phyloP scores from a whole-genome alignment of 2,113 vertebrate species.

The Pao palembangensis region DNA sequence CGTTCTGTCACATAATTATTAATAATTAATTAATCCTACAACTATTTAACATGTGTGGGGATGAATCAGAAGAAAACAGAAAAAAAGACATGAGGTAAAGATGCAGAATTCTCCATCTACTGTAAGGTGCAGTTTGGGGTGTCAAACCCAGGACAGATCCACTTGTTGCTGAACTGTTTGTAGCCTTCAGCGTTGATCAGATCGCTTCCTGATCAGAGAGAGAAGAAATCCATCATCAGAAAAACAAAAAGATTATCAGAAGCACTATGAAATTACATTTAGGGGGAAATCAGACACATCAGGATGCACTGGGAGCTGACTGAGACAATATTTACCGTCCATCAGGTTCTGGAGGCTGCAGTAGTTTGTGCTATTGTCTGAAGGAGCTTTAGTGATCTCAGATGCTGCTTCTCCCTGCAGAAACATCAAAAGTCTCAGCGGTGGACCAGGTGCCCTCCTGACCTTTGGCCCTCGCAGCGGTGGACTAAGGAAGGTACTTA shows the following conservation, averaged over 20 bases:
- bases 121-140: slow-evolving; percentile 37
- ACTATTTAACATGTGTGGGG: too few relatives aligned
- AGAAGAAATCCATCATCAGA: neutral
- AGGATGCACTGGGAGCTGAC: too few relatives aligned
- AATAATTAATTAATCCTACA: too few relatives aligned
- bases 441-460: too few relatives aligned
- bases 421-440: neutral
- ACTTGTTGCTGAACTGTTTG: slow-evolving; percentile 63
- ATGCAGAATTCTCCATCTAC: neutral
- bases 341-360: slow-evolving; percentile 65
- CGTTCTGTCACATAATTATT: too few relatives aligned
- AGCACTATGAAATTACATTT: neutral
- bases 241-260: neutral
- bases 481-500: slow-evolving; percentile 8
- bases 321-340: slow-evolving; percentile 21
- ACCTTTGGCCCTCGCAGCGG: too few relatives aligned
- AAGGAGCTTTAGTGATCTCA: slow-evolving; percentile 22
- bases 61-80: neutral
- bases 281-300: neutral
- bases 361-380: slow-evolving; percentile 49
- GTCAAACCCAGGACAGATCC: slow-evolving; percentile 57
- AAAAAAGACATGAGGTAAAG: neutral
- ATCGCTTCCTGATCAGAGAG: slow-evolving; percentile 39
- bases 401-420: slow-evolving; percentile 40
- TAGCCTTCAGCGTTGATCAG: slow-evolving; percentile 46